Conservation (phyloP, 2,113 vertebrate genomes). For the Psilopsiagon aurifrons region DNA sequence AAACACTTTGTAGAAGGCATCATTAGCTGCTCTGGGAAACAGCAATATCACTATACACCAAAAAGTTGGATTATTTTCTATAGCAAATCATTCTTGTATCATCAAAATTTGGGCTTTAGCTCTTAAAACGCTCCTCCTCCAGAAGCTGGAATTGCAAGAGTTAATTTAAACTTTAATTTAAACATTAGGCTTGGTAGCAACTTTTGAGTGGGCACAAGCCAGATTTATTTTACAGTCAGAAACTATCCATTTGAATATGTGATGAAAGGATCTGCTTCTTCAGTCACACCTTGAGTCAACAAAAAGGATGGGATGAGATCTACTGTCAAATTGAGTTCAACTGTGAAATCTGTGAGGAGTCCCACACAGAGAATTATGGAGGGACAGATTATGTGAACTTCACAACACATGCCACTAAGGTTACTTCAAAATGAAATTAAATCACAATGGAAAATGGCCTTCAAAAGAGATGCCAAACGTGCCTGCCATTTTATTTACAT, state of each 20-base stretch:
- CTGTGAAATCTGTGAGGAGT: not conserved
- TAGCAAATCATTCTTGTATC: not conserved
- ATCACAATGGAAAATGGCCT: not conserved
- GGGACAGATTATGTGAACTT: not conserved
- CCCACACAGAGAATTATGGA: not conserved
- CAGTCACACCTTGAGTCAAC: slow-evolving; percentile 51
- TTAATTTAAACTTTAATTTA: slow-evolving; percentile 26
- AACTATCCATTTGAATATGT: slow-evolving; percentile 41
- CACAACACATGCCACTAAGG: not conserved
- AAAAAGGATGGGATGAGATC: not conserved
- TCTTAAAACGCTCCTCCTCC: not conserved
- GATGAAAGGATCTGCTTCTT: slow-evolving; percentile 47
- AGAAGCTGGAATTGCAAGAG: not conserved
- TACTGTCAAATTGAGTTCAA: not conserved
- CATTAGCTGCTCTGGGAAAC: not conserved
- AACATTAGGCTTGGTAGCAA: slow-evolving; percentile 9
- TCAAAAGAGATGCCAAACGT: not conserved
- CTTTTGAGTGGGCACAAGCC: slow-evolving; percentile 47
- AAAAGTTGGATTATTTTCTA: slow-evolving; percentile 11
- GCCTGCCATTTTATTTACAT: not conserved
- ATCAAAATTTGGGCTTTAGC: not conserved
- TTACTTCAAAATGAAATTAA: not conserved
- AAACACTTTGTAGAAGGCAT: not conserved
- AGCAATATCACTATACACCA: not conserved
- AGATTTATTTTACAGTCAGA: slow-evolving; percentile 50